Conservation (phyloP, 92 coral and sea anemone species). For the Porites lobata region DNA sequence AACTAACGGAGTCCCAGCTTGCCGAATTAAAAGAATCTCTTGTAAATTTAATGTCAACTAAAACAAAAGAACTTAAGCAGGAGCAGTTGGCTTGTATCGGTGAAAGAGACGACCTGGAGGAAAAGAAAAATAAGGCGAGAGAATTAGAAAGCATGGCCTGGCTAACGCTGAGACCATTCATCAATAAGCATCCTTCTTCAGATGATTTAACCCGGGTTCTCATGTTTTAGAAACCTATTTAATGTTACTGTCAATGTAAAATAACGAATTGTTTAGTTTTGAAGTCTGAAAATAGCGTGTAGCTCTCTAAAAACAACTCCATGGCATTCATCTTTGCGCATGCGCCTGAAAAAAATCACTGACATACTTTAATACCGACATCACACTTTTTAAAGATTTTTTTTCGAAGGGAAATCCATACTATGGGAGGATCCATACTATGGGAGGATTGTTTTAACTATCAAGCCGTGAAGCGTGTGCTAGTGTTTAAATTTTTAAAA, state of each 20-base stretch:
- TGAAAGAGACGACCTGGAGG: slow-evolving; percentile 16
- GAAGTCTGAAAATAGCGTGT: background rate
- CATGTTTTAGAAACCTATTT: slow-evolving; percentile 19
- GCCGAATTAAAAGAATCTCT: slow-evolving; percentile 17
- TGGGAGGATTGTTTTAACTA: too few relatives aligned
- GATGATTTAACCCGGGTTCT: slow-evolving; percentile 55
- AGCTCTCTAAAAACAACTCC: background rate
- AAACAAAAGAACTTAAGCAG: slow-evolving; percentile 12
- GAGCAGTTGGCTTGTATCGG: slow-evolving; percentile 18
- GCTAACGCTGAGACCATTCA: slow-evolving; percentile 56
- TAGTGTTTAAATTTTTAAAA: too few relatives aligned
- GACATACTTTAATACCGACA: too few relatives aligned
- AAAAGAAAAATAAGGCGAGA: slow-evolving; percentile 38
- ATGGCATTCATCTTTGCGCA: too few relatives aligned
- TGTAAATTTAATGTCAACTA: slow-evolving; percentile 4
- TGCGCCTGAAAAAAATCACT: too few relatives aligned
- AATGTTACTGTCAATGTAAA: background rate
- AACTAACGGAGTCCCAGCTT: slow-evolving; percentile 33
- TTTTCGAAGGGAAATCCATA: too few relatives aligned
- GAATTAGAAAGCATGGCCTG: slow-evolving; percentile 54
- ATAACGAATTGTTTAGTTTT: background rate
- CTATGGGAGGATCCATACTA: too few relatives aligned
- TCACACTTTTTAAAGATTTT: too few relatives aligned
- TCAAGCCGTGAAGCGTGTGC: too few relatives aligned
- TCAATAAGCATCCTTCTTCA: slow-evolving; percentile 45